Base-by-base conservation (phyloP, 2,888 invertebrate species). In the Trichopoda pennipes region DNA sequence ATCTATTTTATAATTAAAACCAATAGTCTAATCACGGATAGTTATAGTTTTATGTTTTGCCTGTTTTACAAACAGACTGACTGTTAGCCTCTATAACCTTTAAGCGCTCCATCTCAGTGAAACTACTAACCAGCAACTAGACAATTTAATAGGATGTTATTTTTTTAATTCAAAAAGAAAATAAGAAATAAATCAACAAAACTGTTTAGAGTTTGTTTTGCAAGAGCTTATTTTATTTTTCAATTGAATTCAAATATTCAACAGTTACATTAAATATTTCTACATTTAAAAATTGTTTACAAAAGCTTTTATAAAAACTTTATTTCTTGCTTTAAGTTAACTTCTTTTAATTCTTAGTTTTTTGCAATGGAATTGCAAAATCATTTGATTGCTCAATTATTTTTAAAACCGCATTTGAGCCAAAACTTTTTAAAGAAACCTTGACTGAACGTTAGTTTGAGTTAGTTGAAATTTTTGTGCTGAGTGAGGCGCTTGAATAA, bases 281-380 rank as follows among this genome's bases (percentile, higher is more conserved):
- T 12, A 12, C n/a, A 32, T 35, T 19, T 12, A 28, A 8, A 63
- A 77, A 70, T 28, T 19, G 12, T 32, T 42, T 53, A 49, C 47
- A 32, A 64, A 64, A 78, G 77, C 77, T 78, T 64, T 78, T 56
- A 23, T 10, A 19, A 69, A 77, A 77, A 49, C 63, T 51, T 16
- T 47, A 17, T 35, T 19, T 55, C 0, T 55, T 23, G 4, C 3
- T 28, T 19, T 2, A 6, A 23, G 17, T 38, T 47, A 17, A n/a
- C 23, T 47, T n/a, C 58, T 53, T 28, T 73, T 53, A 58, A 58
- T 64, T 66, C 58, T 66, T 35, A 55, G 4, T 38, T 23, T 49
- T 47, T 64, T 19, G 51, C 44, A 53, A 53, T 61, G 51, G 19
- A 60, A 28, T 60, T 28, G 60, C 61, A 72, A 42, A 61, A 72